phyloP scores from a whole-genome alignment of 2,797 vertebrate genomes.

The Tinamus major region DNA sequence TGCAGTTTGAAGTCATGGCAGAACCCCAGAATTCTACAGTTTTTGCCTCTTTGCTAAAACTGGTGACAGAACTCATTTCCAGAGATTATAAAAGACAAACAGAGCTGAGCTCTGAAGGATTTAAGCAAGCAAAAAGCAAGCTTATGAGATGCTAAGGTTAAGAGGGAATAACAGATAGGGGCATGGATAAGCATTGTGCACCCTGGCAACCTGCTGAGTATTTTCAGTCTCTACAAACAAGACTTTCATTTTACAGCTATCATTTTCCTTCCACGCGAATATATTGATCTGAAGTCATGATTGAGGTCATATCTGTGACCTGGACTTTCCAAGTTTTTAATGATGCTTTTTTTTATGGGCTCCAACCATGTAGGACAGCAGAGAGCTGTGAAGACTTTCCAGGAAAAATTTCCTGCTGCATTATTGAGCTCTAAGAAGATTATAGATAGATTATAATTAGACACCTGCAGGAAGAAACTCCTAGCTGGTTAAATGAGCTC shows the following conservation, averaged over 20 bases:
- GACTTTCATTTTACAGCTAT: neutral
- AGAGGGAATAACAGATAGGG: neutral
- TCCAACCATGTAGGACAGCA: neutral
- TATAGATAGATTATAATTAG: neutral
- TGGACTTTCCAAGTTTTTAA: neutral
- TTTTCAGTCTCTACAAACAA: neutral
- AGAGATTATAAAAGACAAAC: conserved; percentile 13
- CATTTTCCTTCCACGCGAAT: neutral
- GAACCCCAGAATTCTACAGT: neutral
- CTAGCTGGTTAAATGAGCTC: conserved; percentile 32
- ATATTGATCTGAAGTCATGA: neutral
- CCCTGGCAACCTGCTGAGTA: neutral
- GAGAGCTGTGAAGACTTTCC: neutral
- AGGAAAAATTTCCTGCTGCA: neutral
- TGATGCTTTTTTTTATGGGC: neutral
- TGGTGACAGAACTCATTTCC: neutral
- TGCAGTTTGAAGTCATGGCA: conserved; percentile 4
- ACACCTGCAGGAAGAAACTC: neutral
- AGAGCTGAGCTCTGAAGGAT: neutral
- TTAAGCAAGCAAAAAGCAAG: neutral
- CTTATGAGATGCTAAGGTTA: neutral
- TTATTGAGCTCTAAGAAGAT: neutral
- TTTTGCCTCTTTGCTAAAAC: neutral
- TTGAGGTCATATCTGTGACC: neutral
- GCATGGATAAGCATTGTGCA: neutral